These are phyloP conservation scores for Rhadina sibilatrix DNA, from an alignment of 2,113 vertebrate genomes.

Conservation along the genomic window DNA sequence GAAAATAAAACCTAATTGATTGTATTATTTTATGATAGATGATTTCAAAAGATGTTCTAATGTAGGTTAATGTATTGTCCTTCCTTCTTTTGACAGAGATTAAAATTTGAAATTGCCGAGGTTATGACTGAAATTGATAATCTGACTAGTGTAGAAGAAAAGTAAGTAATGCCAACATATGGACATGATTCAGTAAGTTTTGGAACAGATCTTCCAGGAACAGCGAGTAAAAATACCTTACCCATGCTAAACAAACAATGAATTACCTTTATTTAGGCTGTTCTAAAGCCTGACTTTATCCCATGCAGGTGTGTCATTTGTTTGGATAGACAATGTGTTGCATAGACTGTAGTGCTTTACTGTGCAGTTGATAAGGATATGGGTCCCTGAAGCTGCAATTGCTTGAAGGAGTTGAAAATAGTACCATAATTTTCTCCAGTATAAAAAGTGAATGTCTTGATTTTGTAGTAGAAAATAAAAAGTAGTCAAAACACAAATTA, in stretches of 20 bases:
- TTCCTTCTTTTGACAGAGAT: slow-evolving; percentile 77
- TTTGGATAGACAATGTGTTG: background rate
- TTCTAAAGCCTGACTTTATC: background rate
- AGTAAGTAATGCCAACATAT: slow-evolving; percentile 66
- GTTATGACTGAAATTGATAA: slow-evolving; percentile 99
- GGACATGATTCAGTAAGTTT: background rate
- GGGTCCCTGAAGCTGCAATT: background rate
- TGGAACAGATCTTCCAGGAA: background rate
- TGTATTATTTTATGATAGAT: background rate
- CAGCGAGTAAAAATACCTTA: background rate
- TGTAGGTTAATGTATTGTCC: background rate
- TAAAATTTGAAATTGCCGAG: slow-evolving; percentile 97
- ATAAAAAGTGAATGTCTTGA: background rate
- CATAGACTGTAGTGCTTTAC: background rate
- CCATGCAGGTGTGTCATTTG: background rate
- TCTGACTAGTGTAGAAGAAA: slow-evolving; percentile 92
- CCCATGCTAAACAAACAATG: background rate
- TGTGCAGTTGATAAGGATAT: background rate
- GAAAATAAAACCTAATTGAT: background rate
- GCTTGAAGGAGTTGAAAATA: background rate
- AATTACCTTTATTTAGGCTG: background rate
- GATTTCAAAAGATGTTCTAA: background rate
- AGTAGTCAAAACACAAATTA: background rate
- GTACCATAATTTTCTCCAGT: background rate
- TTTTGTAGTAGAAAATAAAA: background rate